Evolutionary conservation across 2,888 invertebrate species (phyloP).

Genomic region (Parasteatoda lunata): DNA sequence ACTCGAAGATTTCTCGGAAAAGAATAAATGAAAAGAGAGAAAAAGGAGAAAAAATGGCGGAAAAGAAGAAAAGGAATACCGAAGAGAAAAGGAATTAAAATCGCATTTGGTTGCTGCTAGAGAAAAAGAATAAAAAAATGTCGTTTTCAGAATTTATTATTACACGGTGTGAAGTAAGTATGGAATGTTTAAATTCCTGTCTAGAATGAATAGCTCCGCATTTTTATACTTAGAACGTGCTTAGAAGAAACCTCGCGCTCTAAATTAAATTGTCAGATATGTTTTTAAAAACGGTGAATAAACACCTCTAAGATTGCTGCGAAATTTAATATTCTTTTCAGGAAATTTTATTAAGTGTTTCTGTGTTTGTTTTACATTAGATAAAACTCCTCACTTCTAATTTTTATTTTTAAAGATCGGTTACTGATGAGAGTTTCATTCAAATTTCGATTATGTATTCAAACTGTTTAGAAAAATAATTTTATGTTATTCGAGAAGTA

Average conservation of each 20-base stretch:
- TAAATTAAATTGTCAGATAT: conserved; percentile 40
- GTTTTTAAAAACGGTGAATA: conserved; percentile 29
- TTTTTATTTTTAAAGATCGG: too few species aligned
- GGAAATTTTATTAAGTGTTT: conserved; percentile 20
- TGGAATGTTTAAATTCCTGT: conserved; percentile 38
- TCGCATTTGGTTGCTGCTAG: not conserved
- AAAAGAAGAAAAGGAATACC: conserved; percentile 17
- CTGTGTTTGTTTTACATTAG: conserved; percentile 21
- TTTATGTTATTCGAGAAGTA: too few species aligned
- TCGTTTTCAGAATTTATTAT: conserved; percentile 53
- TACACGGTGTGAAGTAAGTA: conserved; percentile 21
- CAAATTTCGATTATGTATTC: too few species aligned
- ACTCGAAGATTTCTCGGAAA: not conserved
- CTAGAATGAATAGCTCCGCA: conserved; percentile 19
- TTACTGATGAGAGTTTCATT: too few species aligned
- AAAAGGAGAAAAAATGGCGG: not conserved
- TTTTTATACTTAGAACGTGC: conserved; percentile 34
- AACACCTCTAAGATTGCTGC: conserved; percentile 53
- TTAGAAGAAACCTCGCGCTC: conserved; percentile 1
- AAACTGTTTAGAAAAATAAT: too few species aligned
- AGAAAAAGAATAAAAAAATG: not conserved
- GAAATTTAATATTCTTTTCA: conserved; percentile 18
- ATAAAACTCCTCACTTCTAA: not conserved
- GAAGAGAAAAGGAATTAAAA: conserved; percentile 16
- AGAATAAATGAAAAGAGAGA: conserved; percentile 1